Conservation (phyloP, 2,888 invertebrate genomes). For the Clusia tigrina region DNA sequence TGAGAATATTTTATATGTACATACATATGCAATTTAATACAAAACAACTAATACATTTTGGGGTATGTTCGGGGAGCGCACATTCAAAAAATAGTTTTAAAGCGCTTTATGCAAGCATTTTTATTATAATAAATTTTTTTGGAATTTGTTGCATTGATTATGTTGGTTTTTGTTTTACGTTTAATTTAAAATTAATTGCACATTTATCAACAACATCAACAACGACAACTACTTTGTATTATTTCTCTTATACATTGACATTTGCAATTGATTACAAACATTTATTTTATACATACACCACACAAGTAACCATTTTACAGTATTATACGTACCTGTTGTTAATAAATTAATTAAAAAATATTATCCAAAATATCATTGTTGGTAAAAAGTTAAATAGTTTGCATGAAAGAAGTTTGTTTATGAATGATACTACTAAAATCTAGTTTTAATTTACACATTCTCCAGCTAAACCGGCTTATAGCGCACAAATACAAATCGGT, state of each 20-base stretch:
- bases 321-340: constrained; percentile 37
- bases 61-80: not conserved
- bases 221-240: constrained; percentile 62
- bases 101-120: not conserved
- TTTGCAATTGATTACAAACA: constrained; percentile 30
- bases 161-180: constrained; percentile 30
- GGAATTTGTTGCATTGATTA: constrained; percentile 19
- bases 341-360: not conserved
- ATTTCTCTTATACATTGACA: constrained; percentile 19
- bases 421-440: too few species aligned
- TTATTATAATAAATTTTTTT: too few species aligned
- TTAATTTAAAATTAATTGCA: constrained; percentile 57
- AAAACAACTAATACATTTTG: not conserved
- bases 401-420: too few species aligned
- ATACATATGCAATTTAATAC: not conserved
- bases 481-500: not conserved
- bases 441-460: not conserved
- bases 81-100: constrained; percentile 10
- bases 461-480: not conserved
- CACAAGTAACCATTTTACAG: constrained; percentile 14
- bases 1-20: not conserved
- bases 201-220: constrained; percentile 63
- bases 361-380: too few species aligned
- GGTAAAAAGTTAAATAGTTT: too few species aligned
- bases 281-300: constrained; percentile 27